Percentiles rank a stretch among this genome's conserved stretches.
phyloP scores from a whole-genome alignment of 2,888 invertebrate species.

The Microchrysa polita region DNA sequence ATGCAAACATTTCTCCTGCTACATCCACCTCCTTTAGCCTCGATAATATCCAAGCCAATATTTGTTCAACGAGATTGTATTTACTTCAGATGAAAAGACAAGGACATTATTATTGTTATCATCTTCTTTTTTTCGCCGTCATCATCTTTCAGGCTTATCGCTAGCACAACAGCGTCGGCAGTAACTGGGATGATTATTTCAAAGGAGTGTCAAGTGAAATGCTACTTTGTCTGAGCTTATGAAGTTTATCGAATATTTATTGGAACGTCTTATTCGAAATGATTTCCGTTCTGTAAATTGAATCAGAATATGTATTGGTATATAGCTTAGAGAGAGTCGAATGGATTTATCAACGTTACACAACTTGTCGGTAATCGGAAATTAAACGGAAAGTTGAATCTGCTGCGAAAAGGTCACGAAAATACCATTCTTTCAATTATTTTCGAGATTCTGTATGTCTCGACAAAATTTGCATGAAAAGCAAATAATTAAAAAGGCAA shows the following conservation, averaged over 20 bases:
- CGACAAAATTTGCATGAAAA: too few species aligned
- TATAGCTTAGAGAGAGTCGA: too few species aligned
- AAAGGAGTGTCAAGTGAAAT: constrained; percentile 7
- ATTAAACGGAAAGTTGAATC: too few species aligned
- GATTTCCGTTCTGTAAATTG: not conserved
- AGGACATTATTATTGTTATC: constrained; percentile 9
- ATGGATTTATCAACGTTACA: too few species aligned
- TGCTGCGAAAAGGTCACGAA: too few species aligned
- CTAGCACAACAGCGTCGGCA: too few species aligned
- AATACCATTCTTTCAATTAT: too few species aligned
- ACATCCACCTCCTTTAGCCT: not conserved
- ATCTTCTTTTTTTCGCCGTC: not conserved
- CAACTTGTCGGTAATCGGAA: too few species aligned
- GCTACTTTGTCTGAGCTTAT: not conserved
- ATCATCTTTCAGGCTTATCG: not conserved
- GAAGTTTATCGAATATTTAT: constrained; percentile 12
- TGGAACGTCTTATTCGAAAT: not conserved
- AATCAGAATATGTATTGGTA: too few species aligned
- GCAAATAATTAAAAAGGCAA: too few species aligned
- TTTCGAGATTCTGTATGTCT: too few species aligned
- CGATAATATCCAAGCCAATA: constrained; percentile 17
- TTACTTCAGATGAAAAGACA: constrained; percentile 35
- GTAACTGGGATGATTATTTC: not conserved
- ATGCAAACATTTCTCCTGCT: constrained; percentile 1
- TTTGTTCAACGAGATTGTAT: constrained; percentile 31